These are phyloP conservation scores for Cephalopholis sonnerati DNA, from an alignment of 2,113 vertebrate species.

Conservation along the genomic window DNA sequence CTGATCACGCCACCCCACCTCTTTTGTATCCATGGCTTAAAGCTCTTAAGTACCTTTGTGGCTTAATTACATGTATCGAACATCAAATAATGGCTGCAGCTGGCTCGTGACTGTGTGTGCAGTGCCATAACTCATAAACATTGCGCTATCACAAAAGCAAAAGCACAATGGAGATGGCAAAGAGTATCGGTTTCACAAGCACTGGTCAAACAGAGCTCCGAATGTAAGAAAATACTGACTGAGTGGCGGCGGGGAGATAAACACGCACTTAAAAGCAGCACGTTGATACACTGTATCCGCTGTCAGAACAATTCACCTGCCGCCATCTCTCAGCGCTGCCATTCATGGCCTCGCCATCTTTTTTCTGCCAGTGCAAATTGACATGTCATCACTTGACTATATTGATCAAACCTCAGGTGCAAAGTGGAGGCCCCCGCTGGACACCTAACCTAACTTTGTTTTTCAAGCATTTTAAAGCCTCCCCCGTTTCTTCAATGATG, in stretches of 20 bases:
- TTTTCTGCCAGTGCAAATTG: constrained; percentile 71
- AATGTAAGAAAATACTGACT: constrained; percentile 66
- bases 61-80: constrained; percentile 78
- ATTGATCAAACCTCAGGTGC: constrained; percentile 87
- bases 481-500: constrained; percentile 5
- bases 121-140: constrained; percentile 77
- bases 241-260: constrained; percentile 50
- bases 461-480: constrained; percentile 36
- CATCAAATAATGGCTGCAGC: constrained; percentile 80
- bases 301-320: constrained; percentile 90
- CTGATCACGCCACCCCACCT: constrained; percentile 48
- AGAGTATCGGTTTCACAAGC: constrained; percentile 73
- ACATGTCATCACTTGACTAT: constrained; percentile 86
- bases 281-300: constrained; percentile 86
- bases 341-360: constrained; percentile 66
- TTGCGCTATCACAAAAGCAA: constrained; percentile 65
- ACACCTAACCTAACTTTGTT: constrained; percentile 72
- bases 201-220: constrained; percentile 69
- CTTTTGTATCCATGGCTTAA: constrained; percentile 70
- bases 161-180: constrained; percentile 68
- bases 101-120: constrained; percentile 78
- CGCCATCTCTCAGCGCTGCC: constrained; percentile 84
- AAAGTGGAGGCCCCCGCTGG: constrained; percentile 71
- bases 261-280: constrained; percentile 73
- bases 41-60: constrained; percentile 73